phyloP scores from a whole-genome alignment of 1,140 invertebrate genomes.

The Zaprionus ghesquierei region DNA sequence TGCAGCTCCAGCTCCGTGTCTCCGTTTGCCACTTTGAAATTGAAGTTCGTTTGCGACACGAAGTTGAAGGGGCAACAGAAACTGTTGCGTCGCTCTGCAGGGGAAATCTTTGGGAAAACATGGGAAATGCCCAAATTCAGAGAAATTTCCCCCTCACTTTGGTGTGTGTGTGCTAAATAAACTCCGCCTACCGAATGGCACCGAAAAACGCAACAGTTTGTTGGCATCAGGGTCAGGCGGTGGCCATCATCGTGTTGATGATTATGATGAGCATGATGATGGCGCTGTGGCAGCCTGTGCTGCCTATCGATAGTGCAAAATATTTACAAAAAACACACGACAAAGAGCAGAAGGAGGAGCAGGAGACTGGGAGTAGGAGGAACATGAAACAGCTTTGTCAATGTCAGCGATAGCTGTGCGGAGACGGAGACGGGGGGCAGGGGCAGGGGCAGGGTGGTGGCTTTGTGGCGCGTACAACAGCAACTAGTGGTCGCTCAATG shows the following conservation, averaged over 20 bases:
- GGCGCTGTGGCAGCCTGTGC: background rate
- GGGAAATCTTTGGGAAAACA: background rate
- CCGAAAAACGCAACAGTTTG: conserved; percentile 69
- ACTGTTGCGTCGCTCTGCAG: conserved; percentile 37
- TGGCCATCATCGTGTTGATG: background rate
- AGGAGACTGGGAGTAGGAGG: background rate
- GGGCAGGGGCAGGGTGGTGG: background rate
- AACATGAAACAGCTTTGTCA: conserved; percentile 61
- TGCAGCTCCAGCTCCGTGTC: background rate
- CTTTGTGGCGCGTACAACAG: conserved; percentile 32
- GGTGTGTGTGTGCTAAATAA: conserved; percentile 38
- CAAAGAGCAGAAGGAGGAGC: background rate
- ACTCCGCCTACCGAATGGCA: conserved; percentile 19
- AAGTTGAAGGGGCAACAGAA: background rate
- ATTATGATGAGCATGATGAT: background rate
- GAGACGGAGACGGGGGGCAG: too few species aligned
- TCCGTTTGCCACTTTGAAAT: background rate
- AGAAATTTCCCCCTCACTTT: conserved; percentile 19
- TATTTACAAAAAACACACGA: conserved; percentile 50
- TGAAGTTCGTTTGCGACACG: background rate
- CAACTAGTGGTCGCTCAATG: conserved; percentile 67
- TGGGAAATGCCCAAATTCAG: conserved; percentile 15
- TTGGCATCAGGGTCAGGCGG: conserved; percentile 66
- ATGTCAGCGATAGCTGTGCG: conserved; percentile 56
- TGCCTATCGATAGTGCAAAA: conserved; percentile 74